phyloP scores from a whole-genome alignment of 2,888 invertebrate species.

The Elegia similella region DNA sequence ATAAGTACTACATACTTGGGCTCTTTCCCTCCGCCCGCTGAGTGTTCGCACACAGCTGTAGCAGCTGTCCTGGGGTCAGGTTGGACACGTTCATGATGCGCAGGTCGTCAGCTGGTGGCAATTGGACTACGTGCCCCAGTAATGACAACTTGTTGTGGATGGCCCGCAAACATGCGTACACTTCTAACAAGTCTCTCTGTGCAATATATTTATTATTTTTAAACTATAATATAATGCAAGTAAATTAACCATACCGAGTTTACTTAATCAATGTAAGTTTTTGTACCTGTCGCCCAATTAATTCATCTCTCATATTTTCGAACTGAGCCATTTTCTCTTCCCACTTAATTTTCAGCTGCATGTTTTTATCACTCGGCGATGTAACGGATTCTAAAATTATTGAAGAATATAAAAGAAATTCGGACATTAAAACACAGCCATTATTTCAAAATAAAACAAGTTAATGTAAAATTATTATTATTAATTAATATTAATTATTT shows the following conservation, averaged over 20 bases:
- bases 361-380: slow-evolving; percentile 39
- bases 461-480: no score
- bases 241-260: no score
- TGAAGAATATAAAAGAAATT: slow-evolving; percentile 1
- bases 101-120: slow-evolving; percentile 57
- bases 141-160: slow-evolving; percentile 49
- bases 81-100: slow-evolving; percentile 62
- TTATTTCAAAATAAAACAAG: no score
- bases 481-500: no score
- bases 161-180: slow-evolving; percentile 51
- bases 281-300: slow-evolving; percentile 56
- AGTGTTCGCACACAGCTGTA: slow-evolving; percentile 48
- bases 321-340: slow-evolving; percentile 54
- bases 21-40: slow-evolving; percentile 21
- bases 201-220: no score
- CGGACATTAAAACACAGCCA: no score
- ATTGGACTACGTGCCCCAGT: slow-evolving; percentile 44
- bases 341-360: slow-evolving; percentile 49
- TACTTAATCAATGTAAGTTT: neutral
- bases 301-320: slow-evolving; percentile 59
- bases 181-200: slow-evolving; percentile 53
- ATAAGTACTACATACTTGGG: neutral
- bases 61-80: slow-evolving; percentile 56
- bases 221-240: no score
- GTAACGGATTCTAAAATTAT: slow-evolving; percentile 43